Evolutionary conservation across 1,140 invertebrate species (phyloP).

Genomic region (Drosophila guanche): DNA sequence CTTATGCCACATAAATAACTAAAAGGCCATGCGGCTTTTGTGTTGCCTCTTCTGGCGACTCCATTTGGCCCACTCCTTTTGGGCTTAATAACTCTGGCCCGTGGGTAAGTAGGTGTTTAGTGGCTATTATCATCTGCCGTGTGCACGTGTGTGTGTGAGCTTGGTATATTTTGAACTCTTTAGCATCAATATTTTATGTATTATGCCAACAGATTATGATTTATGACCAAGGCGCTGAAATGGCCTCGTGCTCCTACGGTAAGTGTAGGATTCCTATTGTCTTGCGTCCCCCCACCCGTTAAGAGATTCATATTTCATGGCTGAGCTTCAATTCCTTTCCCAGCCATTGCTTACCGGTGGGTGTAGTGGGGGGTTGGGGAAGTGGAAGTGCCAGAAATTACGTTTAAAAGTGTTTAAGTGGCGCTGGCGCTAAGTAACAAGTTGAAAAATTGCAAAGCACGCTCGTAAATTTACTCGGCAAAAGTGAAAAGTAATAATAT

Average conservation of each 20-base stretch:
- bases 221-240: constrained; percentile 60
- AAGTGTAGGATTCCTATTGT: constrained; percentile 29
- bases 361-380: background rate
- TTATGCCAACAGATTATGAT: constrained; percentile 77
- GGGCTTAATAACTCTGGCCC: constrained; percentile 60
- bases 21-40: constrained; percentile 39
- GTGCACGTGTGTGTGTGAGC: constrained; percentile 3
- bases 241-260: constrained; percentile 13
- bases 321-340: constrained; percentile 26
- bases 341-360: too few relatives aligned
- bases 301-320: constrained; percentile 54
- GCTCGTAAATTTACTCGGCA: constrained; percentile 69
- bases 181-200: constrained; percentile 81
- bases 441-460: constrained; percentile 72
- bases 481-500: constrained; percentile 77
- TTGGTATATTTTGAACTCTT: constrained; percentile 65
- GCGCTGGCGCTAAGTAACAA: constrained; percentile 73
- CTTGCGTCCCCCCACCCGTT: constrained; percentile 24
- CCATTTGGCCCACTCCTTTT: constrained; percentile 18
- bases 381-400: constrained; percentile 33
- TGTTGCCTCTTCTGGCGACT: background rate
- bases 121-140: constrained; percentile 64
- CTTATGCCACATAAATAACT: constrained; percentile 41
- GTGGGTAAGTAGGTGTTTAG: constrained; percentile 74
- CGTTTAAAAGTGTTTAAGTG: constrained; percentile 67